Conservation (phyloP, 2,113 vertebrate species). For the Nycticebus coucang region DNA sequence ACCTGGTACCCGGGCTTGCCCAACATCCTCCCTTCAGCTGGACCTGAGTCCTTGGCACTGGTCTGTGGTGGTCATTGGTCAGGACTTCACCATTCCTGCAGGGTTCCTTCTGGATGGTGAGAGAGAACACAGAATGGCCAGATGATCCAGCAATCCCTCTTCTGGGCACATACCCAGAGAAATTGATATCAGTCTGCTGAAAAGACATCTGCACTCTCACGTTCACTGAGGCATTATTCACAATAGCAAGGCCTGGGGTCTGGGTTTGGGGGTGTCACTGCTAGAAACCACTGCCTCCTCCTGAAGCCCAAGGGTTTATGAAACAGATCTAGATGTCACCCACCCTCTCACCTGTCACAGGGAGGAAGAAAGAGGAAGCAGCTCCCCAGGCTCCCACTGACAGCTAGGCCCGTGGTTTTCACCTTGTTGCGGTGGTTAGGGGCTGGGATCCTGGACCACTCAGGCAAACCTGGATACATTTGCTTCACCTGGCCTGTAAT, state of each 20-base stretch:
- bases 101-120: not conserved
- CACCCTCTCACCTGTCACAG: not conserved
- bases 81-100: too few species aligned
- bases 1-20: not conserved
- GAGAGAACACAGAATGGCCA: not conserved
- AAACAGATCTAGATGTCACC: not conserved
- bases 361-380: not conserved
- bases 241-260: too few species aligned
- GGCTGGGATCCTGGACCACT: not conserved
- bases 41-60: not conserved
- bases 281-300: not conserved
- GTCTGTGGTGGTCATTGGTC: too few species aligned
- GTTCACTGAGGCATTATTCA: too few species aligned
- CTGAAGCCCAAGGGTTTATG: not conserved
- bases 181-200: too few species aligned
- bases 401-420: accelerated
- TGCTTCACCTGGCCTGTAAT: not conserved
- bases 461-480: accelerated
- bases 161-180: too few species aligned
- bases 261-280: not conserved
- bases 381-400: not conserved
- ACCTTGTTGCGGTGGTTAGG: not conserved
- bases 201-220: too few species aligned
- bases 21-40: not conserved
- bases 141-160: too few species aligned